Evolutionary conservation across 2,113 vertebrate genomes (phyloP), one percentile per base, ranked within the genome.

Genomic region (Cryptoleucopteryx plumbea): DNA sequence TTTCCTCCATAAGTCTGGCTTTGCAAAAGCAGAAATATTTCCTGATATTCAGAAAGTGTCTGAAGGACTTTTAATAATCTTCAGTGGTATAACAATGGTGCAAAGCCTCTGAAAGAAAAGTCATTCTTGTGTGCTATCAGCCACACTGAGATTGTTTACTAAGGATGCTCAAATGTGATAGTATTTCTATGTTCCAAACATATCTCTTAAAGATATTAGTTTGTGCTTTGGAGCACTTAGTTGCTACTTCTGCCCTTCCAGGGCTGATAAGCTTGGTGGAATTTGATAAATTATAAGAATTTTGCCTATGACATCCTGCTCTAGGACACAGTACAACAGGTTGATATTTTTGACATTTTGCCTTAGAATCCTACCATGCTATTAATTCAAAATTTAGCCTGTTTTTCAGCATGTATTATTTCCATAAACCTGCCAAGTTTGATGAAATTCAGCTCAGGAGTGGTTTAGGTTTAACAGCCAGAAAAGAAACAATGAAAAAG

Each of bases 201-300:
- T 29, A 32, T 50, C 42, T 48, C 43, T 47, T 61, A 75, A 55
- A 73, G 68, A 62, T 74, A 92, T 19, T 58, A 52, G n/a, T 58
- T 52, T 74, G 61, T 61, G 77, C 77, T 92, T 86, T 70, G 32
- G 66, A 92, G 62, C 61, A 70, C 71, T 45, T 32, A 21, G 21
- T 63, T 79, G 66, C 16, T 68, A 29, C 43, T 80, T 70, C 16
- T 70, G 56, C 74, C 86, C 50, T 86, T 50, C 55, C n/a, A 74
- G 66, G 40, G 66, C 38, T 89, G 85, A 70, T 82, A 70, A 94
- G 77, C 43, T 70, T 89, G 66, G 43, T 52, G 38, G 21, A 79
- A 65, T 95, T 86, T 94, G 89, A 82, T 74, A 82, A 89, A 89
- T 73, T 86, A 21, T n/a, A 80, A 70, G 61, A 83, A 79, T 74